These are phyloP conservation scores for Lasioglossum marginatum DNA, from an alignment of 2,888 invertebrate genomes.

Conservation along the genomic window DNA sequence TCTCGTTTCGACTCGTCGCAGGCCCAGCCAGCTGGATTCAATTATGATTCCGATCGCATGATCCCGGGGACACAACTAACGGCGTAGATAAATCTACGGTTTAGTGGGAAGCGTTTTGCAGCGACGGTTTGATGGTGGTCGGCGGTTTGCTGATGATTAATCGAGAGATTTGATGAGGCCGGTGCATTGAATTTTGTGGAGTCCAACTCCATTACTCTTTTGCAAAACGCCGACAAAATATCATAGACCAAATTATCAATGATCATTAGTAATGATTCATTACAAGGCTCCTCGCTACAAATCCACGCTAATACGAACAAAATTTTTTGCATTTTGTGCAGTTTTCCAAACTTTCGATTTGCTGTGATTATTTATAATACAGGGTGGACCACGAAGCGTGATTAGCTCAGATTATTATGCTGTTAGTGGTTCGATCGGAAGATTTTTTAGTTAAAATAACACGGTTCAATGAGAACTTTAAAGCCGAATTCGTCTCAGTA, in stretches of 20 bases:
- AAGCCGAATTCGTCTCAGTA: no score
- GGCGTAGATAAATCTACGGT: background rate
- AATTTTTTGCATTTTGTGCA: background rate
- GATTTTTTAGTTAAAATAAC: no score
- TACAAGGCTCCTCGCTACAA: background rate
- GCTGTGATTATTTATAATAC: no score
- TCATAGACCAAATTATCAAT: background rate
- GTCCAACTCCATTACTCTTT: background rate
- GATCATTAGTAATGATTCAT: no score
- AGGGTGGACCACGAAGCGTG: no score
- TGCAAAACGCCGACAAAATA: background rate
- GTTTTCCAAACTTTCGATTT: background rate
- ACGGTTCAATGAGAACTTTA: no score
- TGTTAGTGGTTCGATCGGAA: no score
- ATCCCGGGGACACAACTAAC: background rate
- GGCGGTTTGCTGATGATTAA: constrained; percentile 5
- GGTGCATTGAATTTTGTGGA: background rate
- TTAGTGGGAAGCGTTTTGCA: background rate
- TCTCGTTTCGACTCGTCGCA: background rate
- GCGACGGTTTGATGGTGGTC: background rate
- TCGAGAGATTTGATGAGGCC: background rate
- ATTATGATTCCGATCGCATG: constrained; percentile 6
- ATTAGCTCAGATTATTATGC: no score
- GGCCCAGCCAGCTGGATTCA: background rate
- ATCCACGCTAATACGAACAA: background rate